Conservation (phyloP, 2,888 invertebrate genomes). For the Caenorhabditis panamensis region DNA sequence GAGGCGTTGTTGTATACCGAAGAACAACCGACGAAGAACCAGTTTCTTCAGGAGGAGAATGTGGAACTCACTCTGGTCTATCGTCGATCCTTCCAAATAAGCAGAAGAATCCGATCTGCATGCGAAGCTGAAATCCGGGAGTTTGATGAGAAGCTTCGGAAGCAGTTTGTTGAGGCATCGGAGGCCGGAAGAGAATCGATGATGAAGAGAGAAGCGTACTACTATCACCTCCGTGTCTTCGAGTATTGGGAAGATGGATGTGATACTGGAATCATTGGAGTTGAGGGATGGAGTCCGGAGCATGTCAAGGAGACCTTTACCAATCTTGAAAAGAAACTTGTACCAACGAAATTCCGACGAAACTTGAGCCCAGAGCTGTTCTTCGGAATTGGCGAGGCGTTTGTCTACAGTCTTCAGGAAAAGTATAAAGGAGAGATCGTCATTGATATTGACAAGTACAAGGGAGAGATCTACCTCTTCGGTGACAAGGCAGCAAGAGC, state of each 20-base stretch:
- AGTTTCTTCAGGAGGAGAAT: too few relatives aligned
- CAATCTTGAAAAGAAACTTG: not conserved
- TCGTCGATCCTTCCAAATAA: too few relatives aligned
- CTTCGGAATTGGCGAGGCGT: slow-evolving; percentile 7
- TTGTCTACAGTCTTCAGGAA: not conserved
- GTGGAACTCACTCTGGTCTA: too few relatives aligned
- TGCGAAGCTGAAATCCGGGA: too few relatives aligned
- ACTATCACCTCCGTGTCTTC: not conserved
- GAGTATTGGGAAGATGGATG: not conserved
- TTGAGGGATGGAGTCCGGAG: slow-evolving; percentile 6
- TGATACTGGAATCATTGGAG: not conserved
- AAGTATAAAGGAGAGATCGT: slow-evolving; percentile 58
- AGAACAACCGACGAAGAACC: too few relatives aligned
- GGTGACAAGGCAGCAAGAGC: slow-evolving; percentile 48
- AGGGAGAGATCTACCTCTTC: slow-evolving; percentile 54
- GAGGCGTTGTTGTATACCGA: not conserved
- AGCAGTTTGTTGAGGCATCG: too few relatives aligned
- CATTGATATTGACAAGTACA: slow-evolving; percentile 64
- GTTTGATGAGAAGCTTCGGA: too few relatives aligned
- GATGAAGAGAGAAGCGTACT: not conserved
- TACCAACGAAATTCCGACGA: not conserved
- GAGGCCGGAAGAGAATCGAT: too few relatives aligned
- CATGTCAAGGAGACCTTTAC: not conserved
- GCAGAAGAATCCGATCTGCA: too few relatives aligned
- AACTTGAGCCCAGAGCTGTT: not conserved